Evolutionary conservation across 2,888 invertebrate species (phyloP), one percentile per base, ranked within the genome.

Genomic region (Agriopis aurantiaria): DNA sequence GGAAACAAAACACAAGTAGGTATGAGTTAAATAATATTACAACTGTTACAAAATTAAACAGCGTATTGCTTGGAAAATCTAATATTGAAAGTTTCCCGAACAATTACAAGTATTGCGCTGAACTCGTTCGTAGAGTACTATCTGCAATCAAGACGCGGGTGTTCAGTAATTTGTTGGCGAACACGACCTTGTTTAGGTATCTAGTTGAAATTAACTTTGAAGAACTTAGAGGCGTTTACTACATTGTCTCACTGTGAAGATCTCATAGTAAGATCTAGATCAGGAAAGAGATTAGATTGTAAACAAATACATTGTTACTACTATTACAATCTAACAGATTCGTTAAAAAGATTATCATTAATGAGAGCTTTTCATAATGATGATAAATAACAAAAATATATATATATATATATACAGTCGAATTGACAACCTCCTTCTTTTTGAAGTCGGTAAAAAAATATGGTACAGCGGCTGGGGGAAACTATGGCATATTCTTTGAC

Each of bases 21-120:
- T 56, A 12, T 11, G 43, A 63, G 41, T 40, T 53, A 59, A 63
- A 55, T 45, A 49, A 65, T 64, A 65, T 61, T 60, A 58, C 58
- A 58, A 53, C 69, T 53, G 33, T 33, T 14, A 48, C 66, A 56
- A 58, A 73, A 78, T 77, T 77, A 69, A 75, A 78, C 71, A 78
- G 72, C 72, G 69, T 72, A 78, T 72, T 77, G 71, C 74, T 74
- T 76, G 71, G 69, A 79, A 79, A 79, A 69, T 73, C 75, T 75
- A 73, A 79, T 80, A 78, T 76, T 78, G 75, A 75, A 79, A 81
- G 76, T 82, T 82, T 81, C 62, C 63, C 68, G 72, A 77, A 73
- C 71, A 76, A 69, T 78, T 77, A 74, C 69, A 75, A 75, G 76
- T 78, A 80, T 78, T 78, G 77, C 75, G 72, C 75, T 75, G 70